These are phyloP conservation scores for Mobula birostris DNA, from an alignment of 2,113 vertebrate genomes.

Conservation along the genomic window DNA sequence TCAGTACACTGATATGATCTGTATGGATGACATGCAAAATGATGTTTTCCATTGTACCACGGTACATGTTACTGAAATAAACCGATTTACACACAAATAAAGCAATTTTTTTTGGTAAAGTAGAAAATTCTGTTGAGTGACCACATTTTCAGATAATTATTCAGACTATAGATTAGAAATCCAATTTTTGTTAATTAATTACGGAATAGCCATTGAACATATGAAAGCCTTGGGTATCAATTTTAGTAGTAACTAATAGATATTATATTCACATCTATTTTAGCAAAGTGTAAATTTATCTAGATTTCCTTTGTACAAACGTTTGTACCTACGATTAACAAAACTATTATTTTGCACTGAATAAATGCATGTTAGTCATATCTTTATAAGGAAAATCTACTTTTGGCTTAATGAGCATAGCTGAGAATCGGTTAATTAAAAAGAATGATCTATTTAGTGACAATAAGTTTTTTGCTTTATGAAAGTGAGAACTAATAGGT, in stretches of 20 bases:
- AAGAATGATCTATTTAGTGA: neutral
- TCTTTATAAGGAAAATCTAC: neutral
- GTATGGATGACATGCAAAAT: no score
- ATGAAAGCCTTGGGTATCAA: neutral
- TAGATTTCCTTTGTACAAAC: no score
- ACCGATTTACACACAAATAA: neutral
- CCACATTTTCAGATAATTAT: neutral
- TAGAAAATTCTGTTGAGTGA: neutral
- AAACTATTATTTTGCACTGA: no score
- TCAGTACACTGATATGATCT: no score
- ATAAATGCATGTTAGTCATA: neutral
- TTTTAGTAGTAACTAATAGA: neutral
- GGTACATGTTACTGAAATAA: no score
- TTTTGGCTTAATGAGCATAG: neutral
- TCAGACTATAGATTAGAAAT: no score
- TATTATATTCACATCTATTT: no score
- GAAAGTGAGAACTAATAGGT: no score
- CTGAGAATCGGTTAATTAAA: neutral
- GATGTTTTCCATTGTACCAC: no score
- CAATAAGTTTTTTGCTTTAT: neutral
- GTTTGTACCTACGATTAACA: no score
- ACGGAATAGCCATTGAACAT: neutral
- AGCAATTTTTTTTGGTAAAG: neutral
- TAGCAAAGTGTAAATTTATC: no score
- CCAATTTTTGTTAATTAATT: neutral